Conservation (phyloP, 2,888 invertebrate genomes). For the Lysandra bellargus region DNA sequence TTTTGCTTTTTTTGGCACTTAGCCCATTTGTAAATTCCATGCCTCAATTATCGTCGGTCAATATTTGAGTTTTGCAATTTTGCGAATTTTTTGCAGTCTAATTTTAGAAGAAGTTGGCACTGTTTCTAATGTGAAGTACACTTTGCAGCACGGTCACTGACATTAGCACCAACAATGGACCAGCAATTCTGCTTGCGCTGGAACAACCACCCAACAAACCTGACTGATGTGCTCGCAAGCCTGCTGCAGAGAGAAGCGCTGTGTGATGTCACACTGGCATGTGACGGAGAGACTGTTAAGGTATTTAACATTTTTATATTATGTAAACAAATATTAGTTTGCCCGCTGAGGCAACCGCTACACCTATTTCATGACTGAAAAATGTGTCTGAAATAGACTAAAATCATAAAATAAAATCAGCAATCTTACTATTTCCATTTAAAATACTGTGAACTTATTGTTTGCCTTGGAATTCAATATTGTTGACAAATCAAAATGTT, state of each 20-base stretch:
- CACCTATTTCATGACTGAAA: neutral
- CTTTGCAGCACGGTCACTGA: constrained; percentile 79
- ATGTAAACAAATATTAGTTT: constrained; percentile 1
- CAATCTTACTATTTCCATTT: neutral
- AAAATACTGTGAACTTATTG: constrained; percentile 3
- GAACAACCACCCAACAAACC: constrained; percentile 96
- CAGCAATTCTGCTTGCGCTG: constrained; percentile 96
- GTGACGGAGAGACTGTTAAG: constrained; percentile 93
- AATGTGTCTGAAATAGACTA: neutral
- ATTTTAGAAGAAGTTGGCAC: constrained; percentile 48
- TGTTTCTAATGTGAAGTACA: constrained; percentile 53
- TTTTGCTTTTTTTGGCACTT: too few species aligned
- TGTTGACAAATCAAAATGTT: constrained; percentile 26
- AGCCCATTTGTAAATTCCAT: too few species aligned
- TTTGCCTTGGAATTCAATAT: neutral
- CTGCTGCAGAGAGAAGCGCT: constrained; percentile 92
- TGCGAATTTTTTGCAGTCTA: constrained; percentile 41
- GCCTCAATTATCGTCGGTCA: constrained; percentile 54
- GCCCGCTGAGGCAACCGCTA: neutral
- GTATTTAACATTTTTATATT: constrained; percentile 55
- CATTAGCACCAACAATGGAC: constrained; percentile 83
- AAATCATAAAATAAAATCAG: neutral
- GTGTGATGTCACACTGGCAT: constrained; percentile 95
- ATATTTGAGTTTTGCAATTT: constrained; percentile 36
- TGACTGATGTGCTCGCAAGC: constrained; percentile 93